Conservation (phyloP, 2,113 vertebrate species). For the Balaeniceps rex region DNA sequence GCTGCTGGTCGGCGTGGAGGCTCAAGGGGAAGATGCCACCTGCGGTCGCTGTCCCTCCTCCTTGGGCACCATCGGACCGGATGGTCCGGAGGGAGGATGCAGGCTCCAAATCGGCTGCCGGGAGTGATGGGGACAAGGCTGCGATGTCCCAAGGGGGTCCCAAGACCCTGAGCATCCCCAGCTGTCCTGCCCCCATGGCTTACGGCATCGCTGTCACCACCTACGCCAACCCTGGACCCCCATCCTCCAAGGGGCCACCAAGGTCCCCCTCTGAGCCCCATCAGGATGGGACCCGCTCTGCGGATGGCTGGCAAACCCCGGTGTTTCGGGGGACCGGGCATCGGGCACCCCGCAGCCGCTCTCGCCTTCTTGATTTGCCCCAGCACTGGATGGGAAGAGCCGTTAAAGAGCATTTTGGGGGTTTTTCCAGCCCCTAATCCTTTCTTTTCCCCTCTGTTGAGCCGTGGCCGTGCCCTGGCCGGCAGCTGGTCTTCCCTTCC, state of each 20-base stretch:
- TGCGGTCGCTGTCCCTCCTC: neutral
- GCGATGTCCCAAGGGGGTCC: neutral
- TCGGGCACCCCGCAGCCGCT: neutral
- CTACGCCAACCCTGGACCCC: fast-evolving
- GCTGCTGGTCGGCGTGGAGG: fast-evolving
- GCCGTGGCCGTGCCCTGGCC: neutral
- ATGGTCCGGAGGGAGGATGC: neutral
- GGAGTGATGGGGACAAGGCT: neutral
- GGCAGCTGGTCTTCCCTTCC: neutral
- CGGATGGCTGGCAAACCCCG: fast-evolving
- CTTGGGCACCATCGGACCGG: neutral
- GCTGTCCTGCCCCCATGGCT: neutral
- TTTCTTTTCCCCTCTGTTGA: neutral
- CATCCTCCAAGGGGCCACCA: neutral
- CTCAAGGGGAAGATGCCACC: neutral
- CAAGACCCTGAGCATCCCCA: neutral
- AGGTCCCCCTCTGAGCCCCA: neutral
- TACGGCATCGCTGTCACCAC: neutral
- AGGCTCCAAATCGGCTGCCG: neutral
- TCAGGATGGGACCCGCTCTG: neutral
- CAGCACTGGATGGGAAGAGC: neutral
- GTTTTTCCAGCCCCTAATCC: neutral
- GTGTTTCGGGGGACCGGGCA: fast-evolving
- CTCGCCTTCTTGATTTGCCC: neutral
- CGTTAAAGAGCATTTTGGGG: neutral